These are phyloP conservation scores for Apocrypta bakeri DNA, from an alignment of 1,140 invertebrate genomes.

Conservation along the genomic window DNA sequence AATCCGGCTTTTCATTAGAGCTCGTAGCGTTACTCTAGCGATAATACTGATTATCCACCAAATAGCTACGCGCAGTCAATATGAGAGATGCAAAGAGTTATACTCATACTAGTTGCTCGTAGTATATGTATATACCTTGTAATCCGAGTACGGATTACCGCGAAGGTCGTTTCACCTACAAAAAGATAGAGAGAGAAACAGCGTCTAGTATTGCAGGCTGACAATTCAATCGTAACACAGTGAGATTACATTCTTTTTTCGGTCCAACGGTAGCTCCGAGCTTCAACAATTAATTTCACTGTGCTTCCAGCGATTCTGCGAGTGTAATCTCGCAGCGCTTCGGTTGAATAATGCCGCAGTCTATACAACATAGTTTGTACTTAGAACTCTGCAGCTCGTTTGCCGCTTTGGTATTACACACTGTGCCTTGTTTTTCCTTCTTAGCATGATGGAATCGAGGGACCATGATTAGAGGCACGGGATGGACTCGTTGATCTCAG, in stretches of 20 bases:
- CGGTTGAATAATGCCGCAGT: neutral
- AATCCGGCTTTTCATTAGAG: too few relatives aligned
- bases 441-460: neutral
- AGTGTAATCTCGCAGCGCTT: neutral
- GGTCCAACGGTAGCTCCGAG: neutral
- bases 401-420: conserved; percentile 8
- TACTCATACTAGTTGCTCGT: too few relatives aligned
- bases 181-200: neutral
- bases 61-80: too few relatives aligned
- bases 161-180: neutral
- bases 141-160: neutral
- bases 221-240: conserved; percentile 35
- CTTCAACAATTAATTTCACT: neutral
- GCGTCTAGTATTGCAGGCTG: neutral
- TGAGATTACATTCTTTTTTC: neutral
- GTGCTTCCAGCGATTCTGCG: neutral
- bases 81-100: too few relatives aligned
- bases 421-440: neutral
- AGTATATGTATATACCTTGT: neutral
- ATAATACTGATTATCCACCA: too few relatives aligned
- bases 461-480: neutral
- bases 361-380: neutral
- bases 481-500: neutral
- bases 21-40: too few relatives aligned
- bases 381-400: conserved; percentile 10